These are phyloP conservation scores for Myiotriccus ornatus DNA, from an alignment of 2,797 vertebrate species.

Conservation along the genomic window DNA sequence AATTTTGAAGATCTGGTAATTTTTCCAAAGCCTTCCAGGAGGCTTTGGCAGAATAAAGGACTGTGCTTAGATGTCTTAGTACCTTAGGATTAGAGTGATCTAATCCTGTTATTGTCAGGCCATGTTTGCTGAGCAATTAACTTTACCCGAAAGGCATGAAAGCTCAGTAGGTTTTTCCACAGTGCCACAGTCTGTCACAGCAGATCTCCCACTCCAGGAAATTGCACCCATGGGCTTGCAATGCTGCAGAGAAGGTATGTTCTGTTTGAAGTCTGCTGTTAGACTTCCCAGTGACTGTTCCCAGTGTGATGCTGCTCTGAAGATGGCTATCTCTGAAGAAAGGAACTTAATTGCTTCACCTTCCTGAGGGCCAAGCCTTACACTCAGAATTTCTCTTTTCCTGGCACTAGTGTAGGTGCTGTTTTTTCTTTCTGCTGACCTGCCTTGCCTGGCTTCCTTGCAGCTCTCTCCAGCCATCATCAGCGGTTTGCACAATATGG, in stretches of 20 bases:
- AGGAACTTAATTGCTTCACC: neutral
- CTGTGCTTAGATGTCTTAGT: neutral
- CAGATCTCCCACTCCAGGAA: neutral
- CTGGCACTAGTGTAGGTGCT: neutral
- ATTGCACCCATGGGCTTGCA: neutral
- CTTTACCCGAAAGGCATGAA: neutral
- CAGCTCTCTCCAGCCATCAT: constrained; percentile 94
- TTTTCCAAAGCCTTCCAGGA: neutral
- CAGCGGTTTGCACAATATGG: constrained; percentile 90
- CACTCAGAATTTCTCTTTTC: neutral
- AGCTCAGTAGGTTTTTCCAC: neutral
- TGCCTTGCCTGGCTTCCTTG: constrained; percentile 22
- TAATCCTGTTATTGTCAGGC: neutral
- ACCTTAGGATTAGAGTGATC: neutral
- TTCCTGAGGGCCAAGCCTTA: neutral
- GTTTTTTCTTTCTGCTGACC: neutral
- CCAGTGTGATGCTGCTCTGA: neutral
- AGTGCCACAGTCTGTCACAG: neutral
- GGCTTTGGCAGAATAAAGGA: neutral
- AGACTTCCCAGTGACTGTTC: neutral
- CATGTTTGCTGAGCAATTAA: neutral
- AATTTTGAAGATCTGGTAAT: neutral
- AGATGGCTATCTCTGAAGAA: neutral
- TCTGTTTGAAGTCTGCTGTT: neutral
- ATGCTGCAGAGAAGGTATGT: neutral